Percentiles rank a stretch among this genome's conserved stretches.
These are phyloP conservation scores for Crax fasciolata DNA, from an alignment of 2,797 vertebrate genomes.

Conservation along the genomic window DNA sequence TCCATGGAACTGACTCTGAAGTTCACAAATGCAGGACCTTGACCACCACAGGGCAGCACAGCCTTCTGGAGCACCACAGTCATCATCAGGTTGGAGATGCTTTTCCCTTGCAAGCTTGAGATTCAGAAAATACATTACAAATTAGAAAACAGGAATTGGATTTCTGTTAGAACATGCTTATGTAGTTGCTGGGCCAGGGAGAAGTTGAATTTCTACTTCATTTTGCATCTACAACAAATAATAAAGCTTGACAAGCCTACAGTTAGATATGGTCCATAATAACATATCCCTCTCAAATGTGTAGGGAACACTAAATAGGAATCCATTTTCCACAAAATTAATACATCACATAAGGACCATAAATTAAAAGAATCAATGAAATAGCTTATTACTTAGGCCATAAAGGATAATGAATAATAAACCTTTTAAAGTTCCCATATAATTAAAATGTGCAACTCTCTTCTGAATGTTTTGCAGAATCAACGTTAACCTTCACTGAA, in stretches of 20 bases:
- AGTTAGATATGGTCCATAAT: background rate
- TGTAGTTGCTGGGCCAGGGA: background rate
- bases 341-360: background rate
- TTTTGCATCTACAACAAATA: background rate
- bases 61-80: background rate
- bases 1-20: background rate
- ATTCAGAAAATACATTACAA: background rate
- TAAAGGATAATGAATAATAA: background rate
- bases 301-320: background rate
- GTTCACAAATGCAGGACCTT: background rate
- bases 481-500: background rate
- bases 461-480: background rate
- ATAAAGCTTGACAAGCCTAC: background rate
- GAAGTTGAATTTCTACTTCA: background rate
- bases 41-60: background rate
- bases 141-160: background rate
- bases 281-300: background rate
- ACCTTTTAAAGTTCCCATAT: background rate
- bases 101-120: background rate
- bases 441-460: background rate
- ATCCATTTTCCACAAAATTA: background rate
- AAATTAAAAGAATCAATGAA: background rate
- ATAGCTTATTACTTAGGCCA: background rate
- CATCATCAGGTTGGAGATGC: background rate
- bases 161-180: background rate